phyloP scores from a whole-genome alignment of 2,113 vertebrate species.

The Cynoglossus semilaevis region DNA sequence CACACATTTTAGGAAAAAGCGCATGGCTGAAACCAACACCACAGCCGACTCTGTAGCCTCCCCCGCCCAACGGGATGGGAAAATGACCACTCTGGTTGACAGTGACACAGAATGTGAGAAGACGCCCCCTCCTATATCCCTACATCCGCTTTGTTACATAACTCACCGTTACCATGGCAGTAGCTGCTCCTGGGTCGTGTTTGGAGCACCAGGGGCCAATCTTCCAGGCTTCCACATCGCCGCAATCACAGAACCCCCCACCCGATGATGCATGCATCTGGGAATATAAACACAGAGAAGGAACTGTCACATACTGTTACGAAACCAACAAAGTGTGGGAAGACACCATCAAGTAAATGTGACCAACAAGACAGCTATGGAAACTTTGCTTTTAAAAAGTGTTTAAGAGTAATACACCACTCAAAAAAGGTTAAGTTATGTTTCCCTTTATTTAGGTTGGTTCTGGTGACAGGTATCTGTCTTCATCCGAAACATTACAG shows the following conservation, averaged over 20 bases:
- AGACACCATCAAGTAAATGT: background rate
- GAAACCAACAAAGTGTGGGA: constrained; percentile 12
- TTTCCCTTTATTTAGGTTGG: too few relatives aligned
- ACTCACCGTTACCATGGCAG: constrained; percentile 85
- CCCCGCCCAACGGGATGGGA: constrained; percentile 48
- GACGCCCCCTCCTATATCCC: constrained; percentile 41
- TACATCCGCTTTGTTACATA: constrained; percentile 57
- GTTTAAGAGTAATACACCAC: too few relatives aligned
- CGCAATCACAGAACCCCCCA: constrained; percentile 97
- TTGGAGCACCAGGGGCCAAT: constrained; percentile 88
- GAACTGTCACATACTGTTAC: constrained; percentile 11
- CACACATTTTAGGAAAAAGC: too few relatives aligned
- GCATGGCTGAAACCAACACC: constrained; percentile 34
- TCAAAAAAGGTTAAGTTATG: too few relatives aligned
- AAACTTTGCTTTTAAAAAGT: too few relatives aligned
- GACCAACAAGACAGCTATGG: too few relatives aligned
- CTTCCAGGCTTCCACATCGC: constrained; percentile 96
- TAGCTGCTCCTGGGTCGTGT: constrained; percentile 82
- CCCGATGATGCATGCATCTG: constrained; percentile 97
- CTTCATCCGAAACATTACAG: too few relatives aligned
- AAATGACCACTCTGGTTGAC: constrained; percentile 64
- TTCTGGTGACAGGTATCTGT: too few relatives aligned
- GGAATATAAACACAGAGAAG: constrained; percentile 11
- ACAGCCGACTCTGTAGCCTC: constrained; percentile 30
- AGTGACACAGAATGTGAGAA: constrained; percentile 57